phyloP scores from a whole-genome alignment of 35 echinoderm and acorn worm genomes.

The Apostichopus parvimensis region DNA sequence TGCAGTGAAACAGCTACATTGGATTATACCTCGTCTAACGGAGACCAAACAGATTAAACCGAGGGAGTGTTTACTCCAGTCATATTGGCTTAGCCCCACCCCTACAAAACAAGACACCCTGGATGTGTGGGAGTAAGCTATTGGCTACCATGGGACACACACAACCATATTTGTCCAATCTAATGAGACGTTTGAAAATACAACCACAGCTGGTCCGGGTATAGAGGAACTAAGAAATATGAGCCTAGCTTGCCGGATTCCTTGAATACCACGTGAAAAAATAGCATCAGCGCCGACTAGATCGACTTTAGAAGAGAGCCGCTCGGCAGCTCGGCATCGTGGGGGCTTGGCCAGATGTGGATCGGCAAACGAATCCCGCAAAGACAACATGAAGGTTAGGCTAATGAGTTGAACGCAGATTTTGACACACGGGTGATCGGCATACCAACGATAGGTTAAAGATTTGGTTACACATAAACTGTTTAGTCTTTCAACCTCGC shows the following conservation, averaged over 20 bases:
- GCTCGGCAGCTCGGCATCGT: neutral
- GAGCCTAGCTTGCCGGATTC: conserved; percentile 40
- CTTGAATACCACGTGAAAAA: conserved; percentile 45
- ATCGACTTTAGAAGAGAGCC: neutral
- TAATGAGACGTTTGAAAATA: conserved; percentile 10
- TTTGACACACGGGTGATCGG: neutral
- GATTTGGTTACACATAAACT: neutral
- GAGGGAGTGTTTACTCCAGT: neutral
- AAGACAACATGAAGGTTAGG: neutral
- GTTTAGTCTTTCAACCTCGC: neutral
- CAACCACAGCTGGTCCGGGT: conserved; percentile 28
- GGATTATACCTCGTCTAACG: neutral
- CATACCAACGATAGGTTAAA: neutral
- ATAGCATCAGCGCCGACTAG: conserved; percentile 6
- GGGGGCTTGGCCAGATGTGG: neutral
- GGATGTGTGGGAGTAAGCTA: conserved; percentile 29
- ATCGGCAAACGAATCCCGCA: neutral
- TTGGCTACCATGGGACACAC: conserved; percentile 54
- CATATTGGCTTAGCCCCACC: conserved; percentile 35
- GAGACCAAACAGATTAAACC: conserved; percentile 4
- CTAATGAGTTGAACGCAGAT: neutral
- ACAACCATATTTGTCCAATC: conserved; percentile 59
- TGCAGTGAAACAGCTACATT: conserved; percentile 3
- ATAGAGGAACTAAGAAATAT: conserved; percentile 29
- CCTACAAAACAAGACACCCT: conserved; percentile 2